Evolutionary conservation across 2,797 vertebrate species (phyloP).

Genomic region (Telmatherina bonti): DNA sequence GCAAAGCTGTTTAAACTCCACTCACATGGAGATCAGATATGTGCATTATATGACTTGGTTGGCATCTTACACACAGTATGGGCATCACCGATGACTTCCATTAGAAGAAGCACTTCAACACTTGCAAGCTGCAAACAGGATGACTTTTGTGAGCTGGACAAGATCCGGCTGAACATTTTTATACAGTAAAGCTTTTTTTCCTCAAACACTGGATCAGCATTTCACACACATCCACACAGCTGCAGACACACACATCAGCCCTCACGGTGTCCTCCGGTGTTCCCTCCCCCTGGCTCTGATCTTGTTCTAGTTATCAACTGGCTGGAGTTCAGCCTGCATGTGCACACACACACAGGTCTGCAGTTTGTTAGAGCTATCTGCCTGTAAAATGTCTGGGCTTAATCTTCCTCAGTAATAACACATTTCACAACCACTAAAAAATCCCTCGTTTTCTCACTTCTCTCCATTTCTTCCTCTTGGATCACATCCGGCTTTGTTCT

Average conservation of each 20-base stretch:
- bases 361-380: conserved; percentile 23
- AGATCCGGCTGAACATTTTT: too few species aligned
- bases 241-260: neutral
- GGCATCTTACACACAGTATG: neutral
- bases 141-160: too few species aligned
- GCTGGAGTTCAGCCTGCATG: conserved; percentile 1
- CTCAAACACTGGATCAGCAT: neutral
- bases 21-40: neutral
- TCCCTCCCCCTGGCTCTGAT: conserved; percentile 15
- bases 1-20: neutral
- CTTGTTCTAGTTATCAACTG: conserved; percentile 28
- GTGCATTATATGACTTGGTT: neutral
- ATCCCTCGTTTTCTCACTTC: neutral
- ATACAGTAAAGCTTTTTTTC: too few species aligned
- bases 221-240: neutral
- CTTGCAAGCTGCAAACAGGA: neutral
- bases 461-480: conserved; percentile 10
- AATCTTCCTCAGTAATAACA: conserved; percentile 29
- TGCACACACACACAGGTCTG: conserved; percentile 15
- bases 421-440: conserved; percentile 20
- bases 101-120: neutral
- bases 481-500: conserved; percentile 21
- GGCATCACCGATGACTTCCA: neutral
- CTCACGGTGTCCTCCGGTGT: neutral
- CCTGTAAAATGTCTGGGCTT: conserved; percentile 29